Evolutionary conservation across 2,888 invertebrate species (phyloP), one percentile per base, ranked within the genome.

Genomic region (Galerucella calmariensis): DNA sequence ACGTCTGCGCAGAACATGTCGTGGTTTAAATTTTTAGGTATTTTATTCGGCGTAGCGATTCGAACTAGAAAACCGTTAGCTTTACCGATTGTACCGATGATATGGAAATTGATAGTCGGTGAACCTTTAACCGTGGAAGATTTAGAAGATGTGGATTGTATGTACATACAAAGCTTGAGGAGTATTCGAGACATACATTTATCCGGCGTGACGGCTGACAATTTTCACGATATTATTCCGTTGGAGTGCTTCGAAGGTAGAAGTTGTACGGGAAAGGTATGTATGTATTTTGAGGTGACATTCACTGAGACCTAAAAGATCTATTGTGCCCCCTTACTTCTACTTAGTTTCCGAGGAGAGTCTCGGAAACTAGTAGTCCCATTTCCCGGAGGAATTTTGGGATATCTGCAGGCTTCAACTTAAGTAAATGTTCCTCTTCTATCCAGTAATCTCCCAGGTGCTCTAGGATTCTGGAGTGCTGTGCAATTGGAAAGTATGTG

Each of bases 61-160:
- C 86, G 92, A 68, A 92, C 92, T n/a, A 91, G 90, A 83, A 92
- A 92, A 84, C 92, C 92, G 0, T 85, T 92, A 35, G 91, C 92
- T 27, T 87, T 92, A 46, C 91, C 91, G 46, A 85, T 92, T 62
- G 92, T 92, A 0, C 90, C 92, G 1, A 83, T 90, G 51, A 89
- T 92, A 59, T 92, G 92, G 92, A 92, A 92, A 83, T 86, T 91
- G 69, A 84, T 92, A 56, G 90, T 90, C 11, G 90, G 90, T 12
- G 90, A 91, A 83, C 88, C 90, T 1, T 88, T 91, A 1, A 88
- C 87, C 1, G 88, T 89, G n/a, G 90, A 90, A 77, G 92, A 92
- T 82, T 84, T 92, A 76, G 91, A 92, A 85, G 92, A 92, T 83
- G 90, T 88, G 11, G 90, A 91, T 82, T 86, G 88, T 67, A 88